A percentile compares a stretch with the other conserved stretches of the same genome.
Evolutionary conservation across 1,140 invertebrate species (phyloP).

Genomic region (Drosophila mauritiana): DNA sequence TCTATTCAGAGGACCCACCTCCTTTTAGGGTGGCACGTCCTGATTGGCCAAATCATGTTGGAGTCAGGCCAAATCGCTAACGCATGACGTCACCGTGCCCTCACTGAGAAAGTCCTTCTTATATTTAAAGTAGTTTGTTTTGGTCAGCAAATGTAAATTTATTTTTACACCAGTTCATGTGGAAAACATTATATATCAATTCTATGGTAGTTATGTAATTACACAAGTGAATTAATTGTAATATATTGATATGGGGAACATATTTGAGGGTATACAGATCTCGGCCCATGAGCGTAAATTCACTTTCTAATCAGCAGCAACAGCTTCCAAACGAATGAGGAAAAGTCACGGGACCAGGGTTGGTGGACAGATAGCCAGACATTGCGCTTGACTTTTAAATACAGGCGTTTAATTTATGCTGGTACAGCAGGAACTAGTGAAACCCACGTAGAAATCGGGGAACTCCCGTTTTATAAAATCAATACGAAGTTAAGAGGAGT

Average conservation of each 20-base stretch:
- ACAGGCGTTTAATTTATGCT: conserved; percentile 72
- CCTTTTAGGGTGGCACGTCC: conserved; percentile 9
- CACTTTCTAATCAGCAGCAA: conserved; percentile 75
- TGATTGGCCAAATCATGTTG: conserved; percentile 83
- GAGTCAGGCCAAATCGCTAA: conserved; percentile 73
- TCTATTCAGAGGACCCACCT: conserved; percentile 57
- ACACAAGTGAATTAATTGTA: background rate
- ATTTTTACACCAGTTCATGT: too few species aligned
- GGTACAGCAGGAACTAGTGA: conserved; percentile 48
- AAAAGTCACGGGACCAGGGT: background rate
- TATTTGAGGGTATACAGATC: background rate
- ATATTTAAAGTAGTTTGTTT: background rate
- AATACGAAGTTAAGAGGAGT: conserved; percentile 20
- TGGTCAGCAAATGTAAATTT: too few species aligned
- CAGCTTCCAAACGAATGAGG: conserved; percentile 50
- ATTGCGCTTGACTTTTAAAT: conserved; percentile 71
- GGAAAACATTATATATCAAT: too few species aligned
- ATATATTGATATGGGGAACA: background rate
- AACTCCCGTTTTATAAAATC: conserved; percentile 22
- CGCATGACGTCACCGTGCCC: conserved; percentile 68
- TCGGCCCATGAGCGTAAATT: conserved; percentile 6
- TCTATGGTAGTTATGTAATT: too few species aligned
- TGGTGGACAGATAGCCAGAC: conserved; percentile 4
- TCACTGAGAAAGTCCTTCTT: background rate
- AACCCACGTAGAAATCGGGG: conserved; percentile 3